Base-by-base conservation (phyloP, 2,797 vertebrate genomes). In the Lutjanus campechanus region DNA sequence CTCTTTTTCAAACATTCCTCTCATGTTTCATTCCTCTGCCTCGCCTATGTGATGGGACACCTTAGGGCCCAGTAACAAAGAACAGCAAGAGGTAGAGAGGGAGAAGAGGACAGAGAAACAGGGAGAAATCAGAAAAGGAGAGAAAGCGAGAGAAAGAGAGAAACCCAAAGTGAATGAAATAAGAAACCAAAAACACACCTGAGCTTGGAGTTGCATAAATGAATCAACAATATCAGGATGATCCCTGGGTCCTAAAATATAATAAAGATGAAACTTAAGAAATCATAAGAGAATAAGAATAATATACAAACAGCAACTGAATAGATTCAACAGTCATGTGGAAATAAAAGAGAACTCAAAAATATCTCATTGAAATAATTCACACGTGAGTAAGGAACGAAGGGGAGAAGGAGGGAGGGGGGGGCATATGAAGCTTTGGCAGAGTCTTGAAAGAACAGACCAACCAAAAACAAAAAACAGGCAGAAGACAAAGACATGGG, bases 151-250 rank as follows among this genome's bases (percentile, higher is more conserved):
- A 51, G 61, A 96, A 93, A 97, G 96, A 97, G 96, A 95, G 97
- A 97, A 99, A 99, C 97, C 96, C 97, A 99, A 99, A 98, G 98
- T 99, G 98, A 99, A 99, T 99, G 98, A 99, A 97, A 99, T 98
- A 99, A 99, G 97, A 97, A 99, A 99, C 97, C 97, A 99, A 99
- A 96, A 99, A 99, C 98, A 99, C 98, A 99, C 98, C 98, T 99
- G 98, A 99, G 98, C 98, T 98, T 99, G 98, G 98, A 99, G 98
- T 98, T 99, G 98, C 98, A 99, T 99, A 99, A 99, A 99, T 99
- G 98, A 99, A 99, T 99, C 98, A 99, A 99, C 98, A 99, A 99
- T 99, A 99, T 99, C 98, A 99, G 98, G 98, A 99, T 99, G 98
- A 99, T 99, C 97, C 98, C 98, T 99, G 98, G 98, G 98, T 97